phyloP scores from a whole-genome alignment of 1,140 invertebrate species.

The Mylabris phalerata region DNA sequence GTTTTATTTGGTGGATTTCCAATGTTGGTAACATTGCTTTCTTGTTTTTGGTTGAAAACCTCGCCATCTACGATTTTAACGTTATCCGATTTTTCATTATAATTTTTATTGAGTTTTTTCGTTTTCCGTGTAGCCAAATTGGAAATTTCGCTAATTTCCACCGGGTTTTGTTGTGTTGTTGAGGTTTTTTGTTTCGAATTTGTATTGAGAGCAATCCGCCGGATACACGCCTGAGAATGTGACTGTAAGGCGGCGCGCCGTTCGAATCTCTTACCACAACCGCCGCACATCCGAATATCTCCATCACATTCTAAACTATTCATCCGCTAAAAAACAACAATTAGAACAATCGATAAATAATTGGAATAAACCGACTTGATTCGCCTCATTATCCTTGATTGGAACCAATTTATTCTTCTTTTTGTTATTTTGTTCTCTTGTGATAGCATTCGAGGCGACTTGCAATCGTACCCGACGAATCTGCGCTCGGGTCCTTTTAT shows the following conservation, averaged over 20 bases:
- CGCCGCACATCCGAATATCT: conserved; percentile 54
- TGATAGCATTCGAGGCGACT: conserved; percentile 52
- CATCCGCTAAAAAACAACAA: conserved; percentile 47
- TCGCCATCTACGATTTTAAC: neutral
- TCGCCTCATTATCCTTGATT: conserved; percentile 46
- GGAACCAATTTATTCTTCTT: conserved; percentile 23
- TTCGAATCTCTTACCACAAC: conserved; percentile 60
- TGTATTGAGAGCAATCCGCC: conserved; percentile 38
- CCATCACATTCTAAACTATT: conserved; percentile 51
- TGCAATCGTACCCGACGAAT: conserved; percentile 51
- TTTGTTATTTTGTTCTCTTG: conserved; percentile 46
- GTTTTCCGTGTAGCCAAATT: conserved; percentile 23
- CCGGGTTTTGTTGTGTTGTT: conserved; percentile 12
- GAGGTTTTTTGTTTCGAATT: conserved; percentile 5
- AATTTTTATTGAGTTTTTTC: neutral
- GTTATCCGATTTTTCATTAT: neutral
- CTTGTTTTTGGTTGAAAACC: neutral
- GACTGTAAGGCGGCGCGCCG: conserved; percentile 57
- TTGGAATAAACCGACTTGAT: conserved; percentile 35
- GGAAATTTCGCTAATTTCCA: conserved; percentile 17
- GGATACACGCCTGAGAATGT: conserved; percentile 49
- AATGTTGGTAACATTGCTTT: neutral
- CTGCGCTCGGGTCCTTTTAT: conserved; percentile 55
- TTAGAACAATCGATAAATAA: neutral
- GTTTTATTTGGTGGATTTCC: neutral